Conservation (phyloP, 1,140 invertebrate species). For the Heliconius hewitsoni region DNA sequence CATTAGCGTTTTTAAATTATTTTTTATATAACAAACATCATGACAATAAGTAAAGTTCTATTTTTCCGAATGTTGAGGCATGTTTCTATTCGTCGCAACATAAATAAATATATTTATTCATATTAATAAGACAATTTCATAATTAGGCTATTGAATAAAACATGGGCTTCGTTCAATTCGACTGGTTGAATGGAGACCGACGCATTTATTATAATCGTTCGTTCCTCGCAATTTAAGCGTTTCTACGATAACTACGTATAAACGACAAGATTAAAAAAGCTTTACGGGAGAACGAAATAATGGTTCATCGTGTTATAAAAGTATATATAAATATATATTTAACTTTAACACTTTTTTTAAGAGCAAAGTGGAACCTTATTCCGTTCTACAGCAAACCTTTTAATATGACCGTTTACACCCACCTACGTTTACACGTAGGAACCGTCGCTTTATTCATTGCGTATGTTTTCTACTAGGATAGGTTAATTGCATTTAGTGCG, state of each 20-base stretch:
- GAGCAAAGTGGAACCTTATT: no score
- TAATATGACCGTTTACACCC: no score
- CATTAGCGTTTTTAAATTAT: background rate
- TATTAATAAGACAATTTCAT: constrained; percentile 21
- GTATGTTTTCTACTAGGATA: constrained; percentile 58
- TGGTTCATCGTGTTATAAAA: no score
- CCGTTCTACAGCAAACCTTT: no score
- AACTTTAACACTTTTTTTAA: no score
- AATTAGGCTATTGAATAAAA: constrained; percentile 35
- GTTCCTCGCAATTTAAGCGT: constrained; percentile 54
- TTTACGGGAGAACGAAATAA: no score
- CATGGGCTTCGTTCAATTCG: constrained; percentile 26
- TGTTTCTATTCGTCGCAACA: constrained; percentile 24
- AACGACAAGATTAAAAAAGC: no score
- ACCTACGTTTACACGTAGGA: no score
- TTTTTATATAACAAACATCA: constrained; percentile 52
- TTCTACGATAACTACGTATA: constrained; percentile 12
- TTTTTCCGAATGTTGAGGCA: constrained; percentile 56
- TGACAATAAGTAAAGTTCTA: constrained; percentile 75
- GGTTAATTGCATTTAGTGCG: constrained; percentile 57
- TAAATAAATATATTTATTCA: constrained; percentile 25
- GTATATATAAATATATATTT: no score
- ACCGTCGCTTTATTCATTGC: constrained; percentile 37
- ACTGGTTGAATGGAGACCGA: constrained; percentile 45
- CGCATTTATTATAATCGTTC: constrained; percentile 68